phyloP scores from a whole-genome alignment of 2,113 vertebrate genomes.

The Oncorhynchus keta region DNA sequence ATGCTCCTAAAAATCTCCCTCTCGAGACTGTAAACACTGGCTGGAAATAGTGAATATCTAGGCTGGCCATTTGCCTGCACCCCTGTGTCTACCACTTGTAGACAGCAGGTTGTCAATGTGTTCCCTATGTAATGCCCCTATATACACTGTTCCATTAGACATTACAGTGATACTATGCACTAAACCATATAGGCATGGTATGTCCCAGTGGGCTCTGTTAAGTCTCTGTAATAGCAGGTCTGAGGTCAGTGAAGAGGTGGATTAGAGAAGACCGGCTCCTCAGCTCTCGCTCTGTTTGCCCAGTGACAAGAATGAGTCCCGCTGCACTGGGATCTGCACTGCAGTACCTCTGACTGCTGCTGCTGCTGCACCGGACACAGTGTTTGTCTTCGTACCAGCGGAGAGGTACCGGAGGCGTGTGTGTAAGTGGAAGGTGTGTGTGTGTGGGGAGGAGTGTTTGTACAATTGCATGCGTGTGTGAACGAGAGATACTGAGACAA shows the following conservation, averaged over 20 bases:
- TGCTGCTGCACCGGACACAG: not conserved
- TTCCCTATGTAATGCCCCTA: not conserved
- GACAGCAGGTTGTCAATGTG: not conserved
- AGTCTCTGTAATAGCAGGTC: slow-evolving; percentile 38
- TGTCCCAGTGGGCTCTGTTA: slow-evolving; percentile 24
- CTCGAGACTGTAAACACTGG: not conserved
- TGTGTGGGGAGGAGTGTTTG: slow-evolving; percentile 1
- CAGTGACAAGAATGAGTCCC: slow-evolving; percentile 54
- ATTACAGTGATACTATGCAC: not conserved
- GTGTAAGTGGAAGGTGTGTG: not conserved
- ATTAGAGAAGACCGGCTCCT: slow-evolving; percentile 47
- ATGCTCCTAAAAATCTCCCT: not conserved
- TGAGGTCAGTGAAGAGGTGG: slow-evolving; percentile 50
- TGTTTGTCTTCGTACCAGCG: slow-evolving; percentile 35
- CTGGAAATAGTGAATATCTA: not conserved
- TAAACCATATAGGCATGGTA: too few relatives aligned
- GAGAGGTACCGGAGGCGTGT: slow-evolving; percentile 25
- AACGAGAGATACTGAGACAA: not conserved
- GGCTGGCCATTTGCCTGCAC: too few relatives aligned
- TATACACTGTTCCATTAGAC: not conserved
- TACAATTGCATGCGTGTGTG: not conserved
- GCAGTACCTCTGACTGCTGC: slow-evolving; percentile 44
- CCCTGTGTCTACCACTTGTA: not conserved
- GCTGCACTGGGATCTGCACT: slow-evolving; percentile 62
- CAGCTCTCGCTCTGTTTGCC: slow-evolving; percentile 54